phyloP scores from a whole-genome alignment of 35 echinoderm and acorn worm genomes.

The Heliocidaris erythrogramma region DNA sequence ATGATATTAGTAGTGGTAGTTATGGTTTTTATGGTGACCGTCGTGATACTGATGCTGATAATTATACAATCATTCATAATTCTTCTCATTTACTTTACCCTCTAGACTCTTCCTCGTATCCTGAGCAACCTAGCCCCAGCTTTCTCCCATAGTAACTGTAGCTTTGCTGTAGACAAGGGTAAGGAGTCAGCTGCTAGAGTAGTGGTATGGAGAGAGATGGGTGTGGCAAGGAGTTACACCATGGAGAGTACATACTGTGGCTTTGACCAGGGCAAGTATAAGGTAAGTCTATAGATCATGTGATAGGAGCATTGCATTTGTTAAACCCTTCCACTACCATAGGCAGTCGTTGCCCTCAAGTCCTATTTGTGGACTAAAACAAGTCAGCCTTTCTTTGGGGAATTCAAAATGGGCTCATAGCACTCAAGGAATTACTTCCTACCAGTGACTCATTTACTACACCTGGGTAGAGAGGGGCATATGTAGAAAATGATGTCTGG shows the following conservation, averaged over 20 bases:
- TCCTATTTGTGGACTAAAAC: too few species aligned
- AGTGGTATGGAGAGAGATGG: constrained; percentile 96
- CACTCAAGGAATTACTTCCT: too few species aligned
- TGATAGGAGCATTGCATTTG: background rate
- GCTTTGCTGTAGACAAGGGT: constrained; percentile 84
- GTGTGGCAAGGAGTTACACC: constrained; percentile 87
- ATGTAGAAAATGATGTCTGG: too few species aligned
- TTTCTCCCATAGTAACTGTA: constrained; percentile 81
- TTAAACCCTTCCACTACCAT: too few species aligned
- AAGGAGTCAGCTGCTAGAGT: constrained; percentile 94
- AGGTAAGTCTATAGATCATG: constrained; percentile 53
- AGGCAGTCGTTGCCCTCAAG: too few species aligned
- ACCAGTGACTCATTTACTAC: too few species aligned
- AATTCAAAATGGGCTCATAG: too few species aligned
- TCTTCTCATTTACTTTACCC: background rate
- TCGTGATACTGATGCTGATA: background rate
- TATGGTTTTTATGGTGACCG: too few species aligned
- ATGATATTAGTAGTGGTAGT: background rate
- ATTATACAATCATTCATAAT: background rate
- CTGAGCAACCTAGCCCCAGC: constrained; percentile 76
- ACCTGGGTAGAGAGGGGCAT: too few species aligned
- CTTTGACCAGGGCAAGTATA: constrained; percentile 90
- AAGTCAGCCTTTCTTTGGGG: too few species aligned
- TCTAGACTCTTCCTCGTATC: constrained; percentile 85
- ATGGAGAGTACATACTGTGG: constrained; percentile 99